These are phyloP conservation scores for Centropus unirufus DNA, from an alignment of 2,113 vertebrate species.

Conservation along the genomic window DNA sequence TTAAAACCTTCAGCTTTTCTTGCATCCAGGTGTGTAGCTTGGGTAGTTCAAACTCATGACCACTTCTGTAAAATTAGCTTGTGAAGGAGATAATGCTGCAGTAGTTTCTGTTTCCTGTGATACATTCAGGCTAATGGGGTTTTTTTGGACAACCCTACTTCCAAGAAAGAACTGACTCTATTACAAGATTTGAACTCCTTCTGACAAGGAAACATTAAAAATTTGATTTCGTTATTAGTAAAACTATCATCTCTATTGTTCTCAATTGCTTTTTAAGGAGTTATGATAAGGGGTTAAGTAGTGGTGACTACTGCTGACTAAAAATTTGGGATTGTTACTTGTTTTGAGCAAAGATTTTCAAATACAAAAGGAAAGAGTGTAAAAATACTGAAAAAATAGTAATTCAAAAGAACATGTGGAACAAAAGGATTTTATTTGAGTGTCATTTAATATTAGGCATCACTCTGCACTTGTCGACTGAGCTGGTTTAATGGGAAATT, in stretches of 20 bases:
- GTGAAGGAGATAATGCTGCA: not conserved
- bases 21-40: not conserved
- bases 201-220: not conserved
- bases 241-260: not conserved
- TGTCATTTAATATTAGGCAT: not conserved
- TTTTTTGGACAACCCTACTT: not conserved
- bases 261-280: not conserved
- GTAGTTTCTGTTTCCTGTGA: not conserved
- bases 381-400: not conserved
- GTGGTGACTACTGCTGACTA: not conserved
- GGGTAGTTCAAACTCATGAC: not conserved
- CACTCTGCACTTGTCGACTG: not conserved
- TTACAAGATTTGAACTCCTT: not conserved
- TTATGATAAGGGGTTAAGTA: not conserved
- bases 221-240: not conserved
- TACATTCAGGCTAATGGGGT: not conserved
- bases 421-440: not conserved
- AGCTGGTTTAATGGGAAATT: not conserved
- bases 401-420: not conserved
- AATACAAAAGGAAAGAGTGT: not conserved
- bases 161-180: not conserved
- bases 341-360: not conserved
- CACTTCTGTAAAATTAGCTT: not conserved
- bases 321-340: not conserved
- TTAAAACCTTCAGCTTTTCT: not conserved